Evolutionary conservation across 2,797 vertebrate species (phyloP).

Genomic region (Chelon labrosus): DNA sequence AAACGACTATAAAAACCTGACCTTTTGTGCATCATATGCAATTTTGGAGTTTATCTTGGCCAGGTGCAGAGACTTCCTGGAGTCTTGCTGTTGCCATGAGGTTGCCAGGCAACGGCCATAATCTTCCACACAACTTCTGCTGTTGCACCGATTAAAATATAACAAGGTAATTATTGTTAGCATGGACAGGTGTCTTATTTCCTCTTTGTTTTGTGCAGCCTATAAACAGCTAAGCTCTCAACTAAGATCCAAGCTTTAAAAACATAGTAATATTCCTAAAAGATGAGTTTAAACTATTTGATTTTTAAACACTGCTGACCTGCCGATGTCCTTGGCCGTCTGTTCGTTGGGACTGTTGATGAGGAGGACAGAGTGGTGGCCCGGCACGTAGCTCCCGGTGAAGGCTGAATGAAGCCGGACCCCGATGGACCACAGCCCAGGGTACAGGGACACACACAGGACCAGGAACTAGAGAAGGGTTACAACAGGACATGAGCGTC

Average conservation of each 20-base stretch:
- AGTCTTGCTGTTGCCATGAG: not conserved
- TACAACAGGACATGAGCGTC: not conserved
- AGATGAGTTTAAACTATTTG: not conserved
- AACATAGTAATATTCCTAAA: not conserved
- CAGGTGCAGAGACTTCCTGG: not conserved
- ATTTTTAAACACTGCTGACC: slow-evolving; percentile 58
- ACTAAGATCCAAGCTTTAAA: not conserved
- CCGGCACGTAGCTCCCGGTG: slow-evolving; percentile 85
- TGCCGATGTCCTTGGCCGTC: slow-evolving; percentile 89
- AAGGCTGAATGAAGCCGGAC: slow-evolving; percentile 81
- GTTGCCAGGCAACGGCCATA: not conserved
- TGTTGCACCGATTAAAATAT: not conserved
- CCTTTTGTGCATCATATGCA: not conserved
- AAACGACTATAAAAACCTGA: not conserved
- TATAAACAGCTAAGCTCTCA: no score
- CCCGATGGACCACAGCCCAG: slow-evolving; percentile 80
- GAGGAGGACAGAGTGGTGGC: slow-evolving; percentile 87
- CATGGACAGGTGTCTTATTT: no score
- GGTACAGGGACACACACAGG: slow-evolving; percentile 79
- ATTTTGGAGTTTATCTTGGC: not conserved
- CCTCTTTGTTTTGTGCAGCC: no score
- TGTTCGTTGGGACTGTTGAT: slow-evolving; percentile 91
- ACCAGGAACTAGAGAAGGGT: slow-evolving; percentile 68
- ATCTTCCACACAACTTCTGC: not conserved
- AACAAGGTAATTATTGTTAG: not conserved